A percentile compares a stretch with the other conserved stretches of the same genome.
These are phyloP conservation scores for Muraenolepis orangiensis DNA, from an alignment of 2,797 vertebrate genomes.

Conservation along the genomic window DNA sequence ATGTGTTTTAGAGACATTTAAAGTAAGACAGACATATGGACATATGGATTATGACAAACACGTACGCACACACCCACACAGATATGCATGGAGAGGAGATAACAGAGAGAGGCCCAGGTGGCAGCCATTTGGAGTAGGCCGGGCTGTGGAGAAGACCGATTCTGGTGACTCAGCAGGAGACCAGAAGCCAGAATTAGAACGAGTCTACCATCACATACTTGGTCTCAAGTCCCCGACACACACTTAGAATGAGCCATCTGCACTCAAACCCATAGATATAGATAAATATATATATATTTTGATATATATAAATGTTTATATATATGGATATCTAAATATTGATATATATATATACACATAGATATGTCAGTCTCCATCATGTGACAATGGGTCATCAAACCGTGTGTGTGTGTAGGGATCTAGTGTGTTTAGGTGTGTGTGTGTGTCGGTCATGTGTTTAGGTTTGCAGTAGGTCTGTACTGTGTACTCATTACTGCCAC, in stretches of 20 bases:
- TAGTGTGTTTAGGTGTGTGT: neutral
- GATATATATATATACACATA: no score
- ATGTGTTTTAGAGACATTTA: no score
- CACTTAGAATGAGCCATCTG: neutral
- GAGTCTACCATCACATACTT: slow-evolving; percentile 3
- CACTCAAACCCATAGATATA: neutral
- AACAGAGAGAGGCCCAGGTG: no score
- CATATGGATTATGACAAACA: no score
- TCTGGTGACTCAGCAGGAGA: slow-evolving; percentile 51
- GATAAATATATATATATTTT: no score
- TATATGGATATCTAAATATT: no score
- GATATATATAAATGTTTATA: no score
- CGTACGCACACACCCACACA: no score
- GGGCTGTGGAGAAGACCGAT: slow-evolving; percentile 1
- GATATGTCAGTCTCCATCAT: neutral
- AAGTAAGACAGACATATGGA: no score
- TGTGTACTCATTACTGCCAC: no score
- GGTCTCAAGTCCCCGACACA: neutral
- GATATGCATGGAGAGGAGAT: no score
- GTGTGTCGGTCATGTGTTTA: neutral
- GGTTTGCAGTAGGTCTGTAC: neutral
- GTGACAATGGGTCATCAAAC: neutral
- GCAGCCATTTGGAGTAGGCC: neutral
- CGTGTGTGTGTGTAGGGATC: no score
- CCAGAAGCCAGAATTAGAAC: slow-evolving; percentile 21